Evolutionary conservation across 1,140 invertebrate genomes (phyloP).

Genomic region (Bombus picipes): DNA sequence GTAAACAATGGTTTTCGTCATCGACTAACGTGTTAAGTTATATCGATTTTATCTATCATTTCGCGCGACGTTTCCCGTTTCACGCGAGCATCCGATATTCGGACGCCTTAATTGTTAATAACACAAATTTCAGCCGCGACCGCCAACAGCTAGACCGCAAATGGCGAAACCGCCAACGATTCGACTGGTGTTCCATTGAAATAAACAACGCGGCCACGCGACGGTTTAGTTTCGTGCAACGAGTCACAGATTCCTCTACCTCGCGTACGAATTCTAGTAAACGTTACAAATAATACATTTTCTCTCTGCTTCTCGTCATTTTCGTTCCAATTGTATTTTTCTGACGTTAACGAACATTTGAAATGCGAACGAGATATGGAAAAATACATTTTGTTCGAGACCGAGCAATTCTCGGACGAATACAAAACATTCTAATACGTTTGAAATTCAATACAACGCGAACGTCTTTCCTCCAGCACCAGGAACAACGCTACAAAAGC

Average conservation of each 20-base stretch:
- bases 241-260: neutral
- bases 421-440: too few relatives aligned
- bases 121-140: conserved; percentile 15
- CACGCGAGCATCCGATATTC: neutral
- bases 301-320: neutral
- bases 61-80: neutral
- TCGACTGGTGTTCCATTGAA: conserved; percentile 18
- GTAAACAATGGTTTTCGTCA: too few relatives aligned
- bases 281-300: neutral
- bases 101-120: conserved; percentile 31
- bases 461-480: neutral
- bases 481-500: neutral
- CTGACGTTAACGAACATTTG: neutral
- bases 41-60: neutral
- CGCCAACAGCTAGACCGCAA: conserved; percentile 17
- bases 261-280: neutral
- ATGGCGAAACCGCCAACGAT: conserved; percentile 21
- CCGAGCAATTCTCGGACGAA: neutral
- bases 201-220: conserved; percentile 38
- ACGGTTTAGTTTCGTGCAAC: neutral
- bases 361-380: neutral
- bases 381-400: neutral
- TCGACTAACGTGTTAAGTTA: too few relatives aligned
- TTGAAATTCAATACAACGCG: neutral
- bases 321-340: neutral